Evolutionary conservation across 2,888 invertebrate species (phyloP), one percentile per base, ranked within the genome.

Genomic region (Polydrusus tereticollis): DNA sequence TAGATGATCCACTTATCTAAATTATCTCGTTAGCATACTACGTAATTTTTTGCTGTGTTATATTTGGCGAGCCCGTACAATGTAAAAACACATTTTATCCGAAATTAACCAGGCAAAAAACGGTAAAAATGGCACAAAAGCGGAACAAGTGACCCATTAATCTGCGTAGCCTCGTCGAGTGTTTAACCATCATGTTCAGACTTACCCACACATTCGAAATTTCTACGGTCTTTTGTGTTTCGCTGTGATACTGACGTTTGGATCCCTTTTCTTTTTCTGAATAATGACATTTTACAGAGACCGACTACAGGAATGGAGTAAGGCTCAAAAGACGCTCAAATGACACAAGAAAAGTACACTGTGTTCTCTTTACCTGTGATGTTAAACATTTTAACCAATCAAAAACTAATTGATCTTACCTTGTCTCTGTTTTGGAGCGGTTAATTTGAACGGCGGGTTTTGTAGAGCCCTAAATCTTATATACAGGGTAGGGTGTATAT

Each of bases 131-230:
- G 41, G 62, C 62, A 52, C 50, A 69, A 69, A 69, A 69, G 69
- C 69, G 62, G 60, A 69, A 62, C 62, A 55, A 69, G 55, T 43
- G 62, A 62, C 52, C 69, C 69, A 69, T 69, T 69, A 69, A 69
- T 69, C 69, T 62, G 38, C 63, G 63, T 45, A 36, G 63, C 21
- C 55, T 52, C 52, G 43, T 60, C 69, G 62, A 69, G 69, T 69
- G 59, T 62, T 69, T 69, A 69, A 69, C 69, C 69, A 69, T 69
- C 69, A 69, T 69, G 62, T 69, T 69, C 69, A 69, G 69, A 52
- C 60, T 62, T 60, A 52, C 62, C 60, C 62, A 69, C 69, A 62
- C 69, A 55, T 62, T 45, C 45, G 43, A 43, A 62, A 62, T 62
- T 62, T 62, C 45, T 41, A 45, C 26, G 26, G 43, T 43, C 62